Evolutionary conservation across 2,797 vertebrate genomes (phyloP).

Genomic region (Hydrophis major): DNA sequence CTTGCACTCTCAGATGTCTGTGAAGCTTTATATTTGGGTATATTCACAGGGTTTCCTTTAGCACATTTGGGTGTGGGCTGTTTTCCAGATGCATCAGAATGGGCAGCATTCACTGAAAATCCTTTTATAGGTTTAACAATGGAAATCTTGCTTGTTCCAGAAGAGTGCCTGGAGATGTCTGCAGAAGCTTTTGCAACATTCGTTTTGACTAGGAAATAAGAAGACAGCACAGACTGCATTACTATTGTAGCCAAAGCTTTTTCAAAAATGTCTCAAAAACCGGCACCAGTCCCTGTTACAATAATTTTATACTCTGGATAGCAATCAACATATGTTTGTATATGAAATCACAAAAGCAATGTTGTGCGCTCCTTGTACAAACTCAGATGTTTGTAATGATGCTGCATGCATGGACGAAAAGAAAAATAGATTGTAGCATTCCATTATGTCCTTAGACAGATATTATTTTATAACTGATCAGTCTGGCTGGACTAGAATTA

Average conservation of each 20-base stretch:
- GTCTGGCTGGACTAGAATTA: background rate
- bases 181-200: conserved; percentile 55
- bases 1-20: conserved; percentile 51
- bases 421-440: background rate
- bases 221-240: background rate
- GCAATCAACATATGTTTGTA: background rate
- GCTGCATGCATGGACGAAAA: background rate
- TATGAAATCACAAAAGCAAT: background rate
- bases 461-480: background rate
- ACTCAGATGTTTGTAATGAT: background rate
- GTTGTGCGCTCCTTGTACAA: background rate
- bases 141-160: conserved; percentile 47
- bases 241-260: background rate
- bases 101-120: conserved; percentile 58
- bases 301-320: background rate
- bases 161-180: conserved; percentile 48
- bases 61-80: conserved; percentile 42
- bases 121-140: conserved; percentile 43
- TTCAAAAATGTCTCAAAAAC: background rate
- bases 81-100: conserved; percentile 44
- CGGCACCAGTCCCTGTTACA: background rate
- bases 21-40: conserved; percentile 34
- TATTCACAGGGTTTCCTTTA: conserved; percentile 37
- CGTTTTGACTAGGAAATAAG: conserved; percentile 59
- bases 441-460: background rate